A percentile compares a stretch with the other conserved stretches of the same genome.
Conservation (phyloP, 2,888 invertebrate species). For the Troilus luridus region DNA sequence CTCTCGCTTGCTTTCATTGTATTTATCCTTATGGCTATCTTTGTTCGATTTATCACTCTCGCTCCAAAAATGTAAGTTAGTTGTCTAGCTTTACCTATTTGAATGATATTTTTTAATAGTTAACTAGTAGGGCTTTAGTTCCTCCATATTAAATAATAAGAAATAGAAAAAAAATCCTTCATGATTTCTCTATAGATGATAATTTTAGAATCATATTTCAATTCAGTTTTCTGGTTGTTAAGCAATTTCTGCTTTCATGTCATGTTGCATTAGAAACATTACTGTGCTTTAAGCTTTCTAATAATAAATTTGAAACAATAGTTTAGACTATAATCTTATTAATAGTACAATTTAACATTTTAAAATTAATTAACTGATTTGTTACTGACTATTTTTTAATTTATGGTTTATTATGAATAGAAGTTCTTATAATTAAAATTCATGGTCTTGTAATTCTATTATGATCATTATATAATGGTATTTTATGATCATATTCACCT, state of each 20-base stretch:
- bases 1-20: conserved; percentile 80
- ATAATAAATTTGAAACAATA: neutral
- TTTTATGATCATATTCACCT: no score
- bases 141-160: neutral
- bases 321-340: neutral
- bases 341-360: neutral
- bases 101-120: conserved; percentile 10
- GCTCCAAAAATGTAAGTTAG: conserved; percentile 77
- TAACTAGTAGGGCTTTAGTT: neutral
- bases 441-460: no score
- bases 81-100: conserved; percentile 22
- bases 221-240: neutral
- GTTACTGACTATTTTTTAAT: neutral
- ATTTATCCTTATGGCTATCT: conserved; percentile 79
- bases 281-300: neutral
- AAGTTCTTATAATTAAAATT: neutral
- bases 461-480: no score
- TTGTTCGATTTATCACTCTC: conserved; percentile 75
- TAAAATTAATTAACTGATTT: neutral
- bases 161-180: neutral
- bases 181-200: neutral
- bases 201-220: neutral
- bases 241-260: neutral
- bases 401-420: neutral
- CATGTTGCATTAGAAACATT: neutral